Evolutionary conservation across 2,797 vertebrate species (phyloP).

Genomic region (Cichlasoma orientale): DNA sequence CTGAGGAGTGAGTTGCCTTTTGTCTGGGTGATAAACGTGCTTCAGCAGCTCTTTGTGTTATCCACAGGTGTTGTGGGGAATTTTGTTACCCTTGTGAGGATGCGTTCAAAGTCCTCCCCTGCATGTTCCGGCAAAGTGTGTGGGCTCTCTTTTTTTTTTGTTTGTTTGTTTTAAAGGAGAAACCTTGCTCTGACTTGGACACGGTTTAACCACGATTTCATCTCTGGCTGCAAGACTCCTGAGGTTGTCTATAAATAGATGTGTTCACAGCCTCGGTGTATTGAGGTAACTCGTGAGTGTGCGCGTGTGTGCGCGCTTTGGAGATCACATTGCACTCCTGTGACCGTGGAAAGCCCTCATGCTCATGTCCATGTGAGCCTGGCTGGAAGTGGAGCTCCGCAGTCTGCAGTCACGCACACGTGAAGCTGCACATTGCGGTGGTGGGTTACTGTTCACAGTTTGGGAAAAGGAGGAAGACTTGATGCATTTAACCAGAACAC

Average conservation of each 20-base stretch:
- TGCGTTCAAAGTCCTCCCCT: not conserved
- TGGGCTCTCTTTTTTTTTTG: not conserved
- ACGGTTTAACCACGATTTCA: not conserved
- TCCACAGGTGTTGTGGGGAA: conserved; percentile 7
- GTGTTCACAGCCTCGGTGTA: conserved; percentile 19
- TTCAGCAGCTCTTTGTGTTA: not conserved
- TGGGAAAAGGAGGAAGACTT: conserved; percentile 14
- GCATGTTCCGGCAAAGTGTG: not conserved
- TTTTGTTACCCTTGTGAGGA: not conserved
- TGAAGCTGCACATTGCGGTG: conserved; percentile 17
- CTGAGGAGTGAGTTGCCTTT: conserved; percentile 11
- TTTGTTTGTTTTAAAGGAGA: not conserved
- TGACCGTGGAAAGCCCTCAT: conserved; percentile 56
- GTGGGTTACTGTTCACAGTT: not conserved
- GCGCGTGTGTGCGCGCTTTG: not conserved
- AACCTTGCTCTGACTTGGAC: not conserved
- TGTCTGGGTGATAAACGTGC: not conserved
- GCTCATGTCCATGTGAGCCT: conserved; percentile 45
- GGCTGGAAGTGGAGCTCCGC: conserved; percentile 16
- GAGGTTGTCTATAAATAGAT: conserved; percentile 63
- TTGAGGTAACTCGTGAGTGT: conserved; percentile 16
- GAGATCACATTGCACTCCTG: conserved; percentile 66
- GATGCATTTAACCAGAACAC: conserved; percentile 9
- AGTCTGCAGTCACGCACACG: conserved; percentile 35
- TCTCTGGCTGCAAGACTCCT: conserved; percentile 2